Percentiles rank a stretch among this genome's conserved stretches.
Evolutionary conservation across 2,113 vertebrate genomes (phyloP).

Genomic region (Gadus chalcogrammus): DNA sequence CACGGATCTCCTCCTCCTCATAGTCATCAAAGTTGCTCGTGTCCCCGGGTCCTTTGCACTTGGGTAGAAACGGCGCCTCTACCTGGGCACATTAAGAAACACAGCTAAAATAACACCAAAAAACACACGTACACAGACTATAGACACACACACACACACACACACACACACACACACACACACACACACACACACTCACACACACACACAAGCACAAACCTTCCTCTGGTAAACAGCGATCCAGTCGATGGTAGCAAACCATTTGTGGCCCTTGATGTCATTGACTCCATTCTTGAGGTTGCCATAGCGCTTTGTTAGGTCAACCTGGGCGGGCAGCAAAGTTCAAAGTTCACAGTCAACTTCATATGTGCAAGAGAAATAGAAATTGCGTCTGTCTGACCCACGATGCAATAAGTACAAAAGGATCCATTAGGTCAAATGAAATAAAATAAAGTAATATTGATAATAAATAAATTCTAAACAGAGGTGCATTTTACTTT

Average conservation of each 20-base stretch:
- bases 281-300: constrained; percentile 91
- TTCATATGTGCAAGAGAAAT: background rate
- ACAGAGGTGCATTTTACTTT: too few species aligned
- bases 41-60: constrained; percentile 91
- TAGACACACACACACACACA: constrained; percentile 22
- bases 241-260: constrained; percentile 92
- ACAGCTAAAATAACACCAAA: constrained; percentile 2
- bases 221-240: constrained; percentile 91
- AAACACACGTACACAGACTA: background rate
- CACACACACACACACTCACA: constrained; percentile 37
- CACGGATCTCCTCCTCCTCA: constrained; percentile 87
- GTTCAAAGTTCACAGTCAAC: background rate
- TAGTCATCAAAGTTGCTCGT: constrained; percentile 95
- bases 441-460: too few species aligned
- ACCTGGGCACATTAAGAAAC: constrained; percentile 64
- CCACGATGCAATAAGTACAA: too few species aligned
- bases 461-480: too few species aligned
- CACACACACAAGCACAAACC: constrained; percentile 51
- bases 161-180: background rate
- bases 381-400: too few species aligned
- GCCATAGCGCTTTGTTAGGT: constrained; percentile 89
- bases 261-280: constrained; percentile 91
- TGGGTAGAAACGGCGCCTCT: constrained; percentile 90
- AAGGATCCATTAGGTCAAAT: too few species aligned
- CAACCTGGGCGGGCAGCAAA: constrained; percentile 66